Conservation (phyloP, 1,140 invertebrate genomes). For the Drosophila tropicalis region DNA sequence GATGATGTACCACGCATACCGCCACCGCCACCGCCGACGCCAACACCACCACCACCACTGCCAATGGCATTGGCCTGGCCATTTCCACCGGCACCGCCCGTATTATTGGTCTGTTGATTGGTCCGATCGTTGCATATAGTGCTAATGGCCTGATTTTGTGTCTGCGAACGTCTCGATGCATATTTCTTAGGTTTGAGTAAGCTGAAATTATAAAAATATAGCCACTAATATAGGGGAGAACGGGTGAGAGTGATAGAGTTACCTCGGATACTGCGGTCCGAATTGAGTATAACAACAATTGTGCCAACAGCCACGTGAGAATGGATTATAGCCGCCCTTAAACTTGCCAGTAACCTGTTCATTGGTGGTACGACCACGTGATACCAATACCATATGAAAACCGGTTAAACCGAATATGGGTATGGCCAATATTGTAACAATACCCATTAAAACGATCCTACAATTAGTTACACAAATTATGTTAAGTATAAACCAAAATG, state of each 20-base stretch:
- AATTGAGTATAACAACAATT: slow-evolving; percentile 98
- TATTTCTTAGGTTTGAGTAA: slow-evolving; percentile 85
- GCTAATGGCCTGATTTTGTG: slow-evolving; percentile 81
- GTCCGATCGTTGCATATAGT: slow-evolving; percentile 82
- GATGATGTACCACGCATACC: slow-evolving; percentile 80
- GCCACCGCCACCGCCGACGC: slow-evolving; percentile 43
- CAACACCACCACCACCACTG: slow-evolving; percentile 19
- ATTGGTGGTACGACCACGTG: slow-evolving; percentile 99
- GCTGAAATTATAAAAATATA: too few relatives aligned
- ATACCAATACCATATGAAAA: slow-evolving; percentile 98
- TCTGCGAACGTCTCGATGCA: slow-evolving; percentile 79
- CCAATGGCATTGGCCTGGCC: slow-evolving; percentile 53
- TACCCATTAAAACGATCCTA: slow-evolving; percentile 95
- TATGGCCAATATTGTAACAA: slow-evolving; percentile 95
- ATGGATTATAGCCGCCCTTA: slow-evolving; percentile 98
- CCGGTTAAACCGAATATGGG: slow-evolving; percentile 98
- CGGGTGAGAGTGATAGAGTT: too few relatives aligned
- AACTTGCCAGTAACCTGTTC: slow-evolving; percentile 99
- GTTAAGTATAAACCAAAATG: slow-evolving; percentile 84
- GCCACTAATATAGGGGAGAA: too few relatives aligned
- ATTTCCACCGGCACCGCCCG: slow-evolving; percentile 42
- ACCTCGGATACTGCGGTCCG: slow-evolving; percentile 98
- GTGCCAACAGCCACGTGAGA: slow-evolving; percentile 95
- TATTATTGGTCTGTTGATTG: slow-evolving; percentile 67
- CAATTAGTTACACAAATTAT: slow-evolving; percentile 9